A percentile compares a stretch with the other conserved stretches of the same genome.
Evolutionary conservation across 64 coral and sea anemone genomes (phyloP).

Genomic region (Actinia equina): DNA sequence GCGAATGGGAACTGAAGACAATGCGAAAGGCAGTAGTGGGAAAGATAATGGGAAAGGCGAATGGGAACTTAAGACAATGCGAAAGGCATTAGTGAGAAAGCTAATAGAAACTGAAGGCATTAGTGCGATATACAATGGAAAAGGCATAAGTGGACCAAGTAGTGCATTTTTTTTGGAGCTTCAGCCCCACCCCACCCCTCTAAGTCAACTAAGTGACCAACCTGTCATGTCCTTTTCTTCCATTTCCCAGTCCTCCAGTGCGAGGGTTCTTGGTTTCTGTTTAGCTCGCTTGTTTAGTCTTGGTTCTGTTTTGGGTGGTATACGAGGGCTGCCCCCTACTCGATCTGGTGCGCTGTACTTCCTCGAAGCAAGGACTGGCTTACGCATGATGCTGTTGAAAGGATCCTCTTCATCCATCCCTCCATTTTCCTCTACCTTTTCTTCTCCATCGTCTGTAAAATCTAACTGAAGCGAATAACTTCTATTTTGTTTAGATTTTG

Average conservation of each 20-base stretch:
- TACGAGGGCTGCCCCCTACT: constrained; percentile 25
- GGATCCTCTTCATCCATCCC: constrained; percentile 50
- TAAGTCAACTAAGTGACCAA: not conserved
- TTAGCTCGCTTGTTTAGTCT: constrained; percentile 56
- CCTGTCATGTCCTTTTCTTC: constrained; percentile 58
- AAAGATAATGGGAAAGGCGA: no score
- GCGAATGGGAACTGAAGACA: no score
- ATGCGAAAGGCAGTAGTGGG: no score
- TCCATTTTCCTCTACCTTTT: not conserved
- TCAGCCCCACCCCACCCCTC: not conserved
- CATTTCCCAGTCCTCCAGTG: constrained; percentile 67
- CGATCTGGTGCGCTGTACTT: constrained; percentile 21
- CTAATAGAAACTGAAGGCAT: no score
- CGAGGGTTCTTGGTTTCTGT: constrained; percentile 78
- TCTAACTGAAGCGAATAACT: constrained; percentile 74
- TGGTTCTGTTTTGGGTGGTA: constrained; percentile 19
- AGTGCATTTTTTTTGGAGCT: not conserved
- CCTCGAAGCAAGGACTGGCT: constrained; percentile 49
- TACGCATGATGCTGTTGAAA: constrained; percentile 64
- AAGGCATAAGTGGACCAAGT: no score
- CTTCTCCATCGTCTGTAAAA: constrained; percentile 76
- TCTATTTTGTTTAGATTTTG: constrained; percentile 8
- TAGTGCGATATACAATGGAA: no score
- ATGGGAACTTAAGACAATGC: no score
- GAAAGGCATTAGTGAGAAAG: no score